These are phyloP conservation scores for Sebastes umbrosus DNA, from an alignment of 2,797 vertebrate species.

Conservation along the genomic window DNA sequence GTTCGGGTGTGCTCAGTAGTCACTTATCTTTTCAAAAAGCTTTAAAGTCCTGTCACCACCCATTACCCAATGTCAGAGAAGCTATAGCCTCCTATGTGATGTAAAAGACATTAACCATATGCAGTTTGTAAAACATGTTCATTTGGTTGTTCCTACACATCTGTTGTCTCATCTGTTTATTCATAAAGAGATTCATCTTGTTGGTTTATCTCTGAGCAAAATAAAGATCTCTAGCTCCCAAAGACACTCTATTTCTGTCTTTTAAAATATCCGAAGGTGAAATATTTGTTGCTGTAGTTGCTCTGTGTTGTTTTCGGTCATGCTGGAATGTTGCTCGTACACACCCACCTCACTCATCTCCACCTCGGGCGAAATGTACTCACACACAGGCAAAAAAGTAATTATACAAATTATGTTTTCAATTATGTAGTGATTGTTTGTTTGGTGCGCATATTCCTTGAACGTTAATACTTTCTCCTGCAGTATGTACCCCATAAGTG, in stretches of 20 bases:
- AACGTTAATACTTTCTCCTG: not conserved
- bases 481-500: not conserved
- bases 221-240: constrained; percentile 39
- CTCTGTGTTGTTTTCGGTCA: constrained; percentile 1
- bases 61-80: constrained; percentile 9
- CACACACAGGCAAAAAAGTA: not conserved
- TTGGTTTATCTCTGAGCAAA: constrained; percentile 22
- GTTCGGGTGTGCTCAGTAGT: constrained; percentile 45
- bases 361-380: not conserved
- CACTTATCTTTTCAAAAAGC: constrained; percentile 48
- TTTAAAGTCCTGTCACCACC: not conserved
- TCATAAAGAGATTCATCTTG: constrained; percentile 1
- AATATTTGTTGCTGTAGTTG: constrained; percentile 10
- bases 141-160: constrained; percentile 7
- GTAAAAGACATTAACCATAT: not conserved
- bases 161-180: constrained; percentile 11
- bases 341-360: constrained; percentile 26
- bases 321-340: constrained; percentile 30
- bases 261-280: constrained; percentile 11
- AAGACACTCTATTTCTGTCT: constrained; percentile 9
- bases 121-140: constrained; percentile 11
- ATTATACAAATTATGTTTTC: constrained; percentile 14
- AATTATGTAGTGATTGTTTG: not conserved
- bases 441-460: constrained; percentile 11
- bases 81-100: not conserved